phyloP scores from a whole-genome alignment of 2,797 vertebrate genomes.

The Melanotaenia trifasciata region DNA sequence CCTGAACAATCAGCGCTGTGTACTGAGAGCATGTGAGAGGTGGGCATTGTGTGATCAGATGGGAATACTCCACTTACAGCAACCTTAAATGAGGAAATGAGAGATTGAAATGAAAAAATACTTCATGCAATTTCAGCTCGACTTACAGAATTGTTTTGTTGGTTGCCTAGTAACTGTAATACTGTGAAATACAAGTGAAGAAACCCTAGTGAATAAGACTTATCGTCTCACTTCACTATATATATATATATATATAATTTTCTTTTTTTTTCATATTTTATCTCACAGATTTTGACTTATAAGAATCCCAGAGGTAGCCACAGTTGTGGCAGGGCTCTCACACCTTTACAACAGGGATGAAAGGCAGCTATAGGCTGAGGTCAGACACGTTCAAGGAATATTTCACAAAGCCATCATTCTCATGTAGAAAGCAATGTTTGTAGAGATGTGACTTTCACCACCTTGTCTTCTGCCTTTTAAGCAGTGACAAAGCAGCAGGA shows the following conservation, averaged over 20 bases:
- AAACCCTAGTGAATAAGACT: constrained; percentile 50
- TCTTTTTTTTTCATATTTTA: too few species aligned
- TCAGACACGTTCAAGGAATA: constrained; percentile 63
- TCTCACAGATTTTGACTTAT: constrained; percentile 23
- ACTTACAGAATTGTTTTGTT: constrained; percentile 70
- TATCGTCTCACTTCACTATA: too few species aligned
- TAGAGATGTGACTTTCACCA: constrained; percentile 52
- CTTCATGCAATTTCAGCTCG: constrained; percentile 72
- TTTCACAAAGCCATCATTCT: constrained; percentile 64
- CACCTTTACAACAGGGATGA: constrained; percentile 61
- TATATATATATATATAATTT: too few species aligned
- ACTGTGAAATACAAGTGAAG: constrained; percentile 55
- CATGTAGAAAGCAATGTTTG: constrained; percentile 44
- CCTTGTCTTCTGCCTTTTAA: constrained; percentile 39
- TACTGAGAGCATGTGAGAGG: constrained; percentile 33
- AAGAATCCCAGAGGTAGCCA: constrained; percentile 59
- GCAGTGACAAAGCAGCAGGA: constrained; percentile 40
- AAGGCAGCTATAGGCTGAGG: constrained; percentile 57
- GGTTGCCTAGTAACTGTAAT: constrained; percentile 79
- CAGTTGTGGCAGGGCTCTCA: constrained; percentile 58
- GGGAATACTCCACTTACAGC: constrained; percentile 61
- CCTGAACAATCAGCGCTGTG: constrained; percentile 35
- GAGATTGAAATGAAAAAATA: constrained; percentile 59
- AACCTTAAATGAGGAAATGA: constrained; percentile 56
- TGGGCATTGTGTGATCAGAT: constrained; percentile 54